Conservation (phyloP, 2,888 invertebrate genomes). For the Apodemia duryi region DNA sequence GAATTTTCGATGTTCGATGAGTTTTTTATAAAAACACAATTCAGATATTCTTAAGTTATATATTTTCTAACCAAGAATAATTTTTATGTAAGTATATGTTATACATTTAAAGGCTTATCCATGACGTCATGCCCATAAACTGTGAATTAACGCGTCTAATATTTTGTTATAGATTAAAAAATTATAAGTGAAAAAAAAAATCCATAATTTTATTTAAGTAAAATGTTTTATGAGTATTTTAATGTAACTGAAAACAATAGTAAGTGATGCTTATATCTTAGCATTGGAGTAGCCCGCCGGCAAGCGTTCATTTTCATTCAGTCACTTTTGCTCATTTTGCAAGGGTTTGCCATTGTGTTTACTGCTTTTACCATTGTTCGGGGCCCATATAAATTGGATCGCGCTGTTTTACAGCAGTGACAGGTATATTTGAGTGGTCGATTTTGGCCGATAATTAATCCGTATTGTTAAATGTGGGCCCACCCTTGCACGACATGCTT, state of each 20-base stretch:
- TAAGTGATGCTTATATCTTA: conserved; percentile 34
- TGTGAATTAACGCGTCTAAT: too few relatives aligned
- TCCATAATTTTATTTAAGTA: conserved; percentile 1
- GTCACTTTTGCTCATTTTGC: conserved; percentile 66
- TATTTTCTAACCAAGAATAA: too few relatives aligned
- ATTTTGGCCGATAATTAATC: conserved; percentile 77
- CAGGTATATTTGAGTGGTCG: conserved; percentile 78
- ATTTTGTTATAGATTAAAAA: too few relatives aligned
- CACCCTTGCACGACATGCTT: conserved; percentile 66
- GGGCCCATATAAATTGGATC: conserved; percentile 71
- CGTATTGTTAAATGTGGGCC: conserved; percentile 71
- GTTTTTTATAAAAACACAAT: too few relatives aligned
- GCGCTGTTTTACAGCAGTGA: conserved; percentile 67
- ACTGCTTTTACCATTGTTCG: conserved; percentile 77
- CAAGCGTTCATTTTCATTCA: conserved; percentile 33
- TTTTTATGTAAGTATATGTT: too few relatives aligned
- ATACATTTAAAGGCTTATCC: too few relatives aligned
- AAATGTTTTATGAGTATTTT: conserved; percentile 16
- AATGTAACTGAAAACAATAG: conserved; percentile 36
- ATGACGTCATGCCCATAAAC: too few relatives aligned
- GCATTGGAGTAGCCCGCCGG: conserved; percentile 31
- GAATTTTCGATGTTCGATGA: too few relatives aligned
- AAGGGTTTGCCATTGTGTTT: conserved; percentile 65
- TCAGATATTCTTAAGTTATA: too few relatives aligned
- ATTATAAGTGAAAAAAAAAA: not conserved